Conservation (phyloP, 2,888 invertebrate genomes). For the Leucoptera coffeella region DNA sequence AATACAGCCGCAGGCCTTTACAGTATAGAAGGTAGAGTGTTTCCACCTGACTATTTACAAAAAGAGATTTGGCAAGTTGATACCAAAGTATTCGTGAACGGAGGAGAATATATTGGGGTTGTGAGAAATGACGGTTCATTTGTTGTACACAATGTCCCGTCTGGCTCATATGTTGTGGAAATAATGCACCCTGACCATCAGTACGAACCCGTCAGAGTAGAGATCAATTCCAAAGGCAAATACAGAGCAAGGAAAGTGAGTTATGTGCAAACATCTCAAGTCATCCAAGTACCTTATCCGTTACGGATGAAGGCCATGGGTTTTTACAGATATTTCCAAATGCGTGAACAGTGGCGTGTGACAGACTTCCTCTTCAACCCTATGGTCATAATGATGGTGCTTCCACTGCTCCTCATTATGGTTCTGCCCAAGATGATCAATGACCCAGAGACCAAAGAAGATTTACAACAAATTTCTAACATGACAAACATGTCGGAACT, state of each 20-base stretch:
- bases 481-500: conserved; percentile 78
- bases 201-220: conserved; percentile 92
- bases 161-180: conserved; percentile 93
- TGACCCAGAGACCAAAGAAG: conserved; percentile 95
- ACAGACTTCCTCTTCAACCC: conserved; percentile 96
- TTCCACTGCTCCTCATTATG: conserved; percentile 86
- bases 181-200: conserved; percentile 83
- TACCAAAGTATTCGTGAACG: conserved; percentile 77
- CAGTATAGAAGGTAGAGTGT: conserved; percentile 75
- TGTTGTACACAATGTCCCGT: conserved; percentile 77
- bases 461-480: conserved; percentile 85
- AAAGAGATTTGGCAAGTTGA: conserved; percentile 67
- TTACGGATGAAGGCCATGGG: conserved; percentile 80
- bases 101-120: conserved; percentile 83
- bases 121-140: conserved; percentile 90
- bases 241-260: conserved; percentile 92
- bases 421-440: conserved; percentile 95
- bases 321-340: conserved; percentile 83
- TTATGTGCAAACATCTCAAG: conserved; percentile 84
- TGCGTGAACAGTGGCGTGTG: conserved; percentile 92
- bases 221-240: conserved; percentile 96
- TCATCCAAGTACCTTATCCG: conserved; percentile 89
- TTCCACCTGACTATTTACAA: conserved; percentile 60
- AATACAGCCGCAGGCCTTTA: conserved; percentile 49
- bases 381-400: conserved; percentile 97